Percentiles rank a stretch among this genome's conserved stretches.
Evolutionary conservation across 2,113 vertebrate genomes (phyloP).

Genomic region (Callopanchax toddi): DNA sequence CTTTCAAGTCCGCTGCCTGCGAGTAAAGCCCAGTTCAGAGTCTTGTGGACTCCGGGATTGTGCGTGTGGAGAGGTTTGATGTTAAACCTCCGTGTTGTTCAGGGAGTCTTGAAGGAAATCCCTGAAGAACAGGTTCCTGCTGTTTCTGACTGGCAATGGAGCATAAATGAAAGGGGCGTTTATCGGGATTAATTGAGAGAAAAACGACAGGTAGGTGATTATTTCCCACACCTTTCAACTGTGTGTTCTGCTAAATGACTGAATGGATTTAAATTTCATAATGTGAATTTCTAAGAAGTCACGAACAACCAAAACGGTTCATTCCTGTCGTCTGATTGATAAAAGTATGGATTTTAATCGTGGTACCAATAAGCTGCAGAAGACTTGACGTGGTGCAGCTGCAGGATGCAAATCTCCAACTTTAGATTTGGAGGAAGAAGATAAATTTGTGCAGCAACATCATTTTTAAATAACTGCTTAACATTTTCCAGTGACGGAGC

Average conservation of each 20-base stretch:
- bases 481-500: too few relatives aligned
- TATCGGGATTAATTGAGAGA: constrained; percentile 74
- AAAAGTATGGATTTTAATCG: constrained; percentile 22
- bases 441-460: constrained; percentile 3
- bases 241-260: not conserved
- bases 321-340: constrained; percentile 1
- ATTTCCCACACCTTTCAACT: not conserved
- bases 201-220: constrained; percentile 75
- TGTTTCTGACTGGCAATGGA: constrained; percentile 73
- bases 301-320: constrained; percentile 7
- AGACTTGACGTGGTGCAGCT: constrained; percentile 12
- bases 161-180: constrained; percentile 76
- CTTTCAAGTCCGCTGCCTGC: constrained; percentile 57
- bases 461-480: not conserved
- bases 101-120: constrained; percentile 54
- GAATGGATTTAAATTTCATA: not conserved
- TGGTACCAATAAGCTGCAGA: not conserved
- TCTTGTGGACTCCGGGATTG: constrained; percentile 51
- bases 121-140: constrained; percentile 49
- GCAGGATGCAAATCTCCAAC: constrained; percentile 8
- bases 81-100: constrained; percentile 56
- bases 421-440: not conserved
- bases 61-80: constrained; percentile 35
- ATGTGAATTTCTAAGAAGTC: not conserved
- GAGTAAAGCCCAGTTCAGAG: constrained; percentile 43